A percentile compares a stretch with the other conserved stretches of the same genome.
Evolutionary conservation across 1,140 invertebrate species (phyloP).

Genomic region (Conus betulinus): DNA sequence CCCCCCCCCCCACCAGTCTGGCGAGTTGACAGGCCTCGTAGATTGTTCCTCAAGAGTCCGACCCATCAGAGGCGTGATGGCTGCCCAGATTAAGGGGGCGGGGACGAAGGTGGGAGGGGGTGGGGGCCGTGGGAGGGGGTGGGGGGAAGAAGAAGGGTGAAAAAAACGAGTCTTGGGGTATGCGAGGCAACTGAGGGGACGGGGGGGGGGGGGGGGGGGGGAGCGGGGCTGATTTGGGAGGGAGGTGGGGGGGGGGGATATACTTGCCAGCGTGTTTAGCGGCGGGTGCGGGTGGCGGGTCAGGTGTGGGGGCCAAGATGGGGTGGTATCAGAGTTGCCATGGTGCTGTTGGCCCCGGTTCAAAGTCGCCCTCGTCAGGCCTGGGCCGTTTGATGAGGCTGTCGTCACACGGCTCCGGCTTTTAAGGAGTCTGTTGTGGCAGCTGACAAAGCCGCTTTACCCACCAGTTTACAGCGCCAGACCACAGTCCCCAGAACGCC

Average conservation of each 20-base stretch:
- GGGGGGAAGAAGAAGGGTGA: not conserved
- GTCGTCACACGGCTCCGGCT: not conserved
- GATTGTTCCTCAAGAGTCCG: not conserved
- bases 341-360: conserved; percentile 25
- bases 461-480: conserved; percentile 6
- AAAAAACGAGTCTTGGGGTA: not conserved
- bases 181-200: not conserved
- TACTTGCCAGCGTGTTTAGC: conserved; percentile 3
- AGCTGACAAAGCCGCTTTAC: conserved; percentile 28
- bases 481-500: not conserved
- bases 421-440: conserved; percentile 27
- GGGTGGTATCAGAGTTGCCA: conserved; percentile 33
- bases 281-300: not conserved
- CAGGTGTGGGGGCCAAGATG: not conserved
- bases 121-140: not conserved
- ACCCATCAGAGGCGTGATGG: conserved; percentile 1
- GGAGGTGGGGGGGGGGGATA: not conserved
- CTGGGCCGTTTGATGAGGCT: conserved; percentile 19
- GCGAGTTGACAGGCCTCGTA: not conserved
- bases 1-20: not conserved
- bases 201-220: too few relatives aligned
- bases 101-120: not conserved
- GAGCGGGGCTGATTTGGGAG: not conserved
- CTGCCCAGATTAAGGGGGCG: conserved; percentile 10
- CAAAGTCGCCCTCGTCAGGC: conserved; percentile 21